These are phyloP conservation scores for Perithous albicinctus DNA, from an alignment of 2,888 invertebrate genomes.

Conservation along the genomic window DNA sequence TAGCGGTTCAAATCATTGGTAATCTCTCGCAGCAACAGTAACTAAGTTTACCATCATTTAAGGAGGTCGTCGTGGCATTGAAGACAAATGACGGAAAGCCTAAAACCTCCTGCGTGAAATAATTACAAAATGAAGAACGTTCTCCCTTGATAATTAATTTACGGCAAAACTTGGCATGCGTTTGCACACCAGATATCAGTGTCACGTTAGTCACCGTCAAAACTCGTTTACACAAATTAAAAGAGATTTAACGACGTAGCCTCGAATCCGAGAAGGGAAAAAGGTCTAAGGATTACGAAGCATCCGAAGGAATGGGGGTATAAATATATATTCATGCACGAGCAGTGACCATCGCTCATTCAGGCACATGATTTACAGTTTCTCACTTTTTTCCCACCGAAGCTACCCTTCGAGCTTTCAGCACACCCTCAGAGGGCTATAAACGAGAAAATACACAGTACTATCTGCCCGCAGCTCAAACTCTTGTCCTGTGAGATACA, in stretches of 20 bases:
- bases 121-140: not conserved
- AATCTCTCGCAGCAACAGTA: too few species aligned
- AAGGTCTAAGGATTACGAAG: not conserved
- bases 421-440: not conserved
- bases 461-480: conserved; percentile 10
- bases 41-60: too few species aligned
- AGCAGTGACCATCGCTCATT: conserved; percentile 7
- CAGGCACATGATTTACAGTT: not conserved
- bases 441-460: conserved; percentile 31
- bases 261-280: not conserved
- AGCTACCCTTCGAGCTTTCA: conserved; percentile 6
- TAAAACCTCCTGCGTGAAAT: not conserved
- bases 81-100: too few species aligned
- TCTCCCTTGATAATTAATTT: not conserved
- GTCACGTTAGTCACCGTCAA: not conserved
- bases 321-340: conserved; percentile 7
- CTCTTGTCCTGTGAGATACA: conserved; percentile 18
- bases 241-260: not conserved
- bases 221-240: not conserved
- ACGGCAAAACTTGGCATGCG: not conserved
- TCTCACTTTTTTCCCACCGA: not conserved
- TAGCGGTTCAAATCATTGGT: too few species aligned
- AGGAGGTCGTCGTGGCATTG: too few species aligned
- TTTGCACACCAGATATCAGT: not conserved
- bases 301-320: not conserved